phyloP scores from a whole-genome alignment of 2,888 invertebrate genomes.

The Eilema caniola region DNA sequence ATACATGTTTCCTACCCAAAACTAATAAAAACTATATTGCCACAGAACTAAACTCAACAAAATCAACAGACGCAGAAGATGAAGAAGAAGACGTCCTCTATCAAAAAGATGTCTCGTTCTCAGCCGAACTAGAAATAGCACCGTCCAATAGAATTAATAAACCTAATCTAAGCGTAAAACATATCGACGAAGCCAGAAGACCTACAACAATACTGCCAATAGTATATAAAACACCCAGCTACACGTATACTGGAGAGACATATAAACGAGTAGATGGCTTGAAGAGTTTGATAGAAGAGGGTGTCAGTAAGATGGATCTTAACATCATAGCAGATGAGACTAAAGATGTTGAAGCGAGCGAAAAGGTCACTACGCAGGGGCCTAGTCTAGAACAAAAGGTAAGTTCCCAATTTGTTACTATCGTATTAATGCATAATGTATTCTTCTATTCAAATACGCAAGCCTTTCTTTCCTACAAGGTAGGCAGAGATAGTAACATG shows the following conservation, averaged over 20 bases:
- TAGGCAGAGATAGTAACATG: neutral
- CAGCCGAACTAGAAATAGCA: conserved; percentile 89
- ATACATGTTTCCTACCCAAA: neutral
- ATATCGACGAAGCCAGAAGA: conserved; percentile 67
- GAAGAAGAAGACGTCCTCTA: conserved; percentile 90
- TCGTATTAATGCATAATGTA: neutral
- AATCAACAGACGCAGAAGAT: conserved; percentile 85
- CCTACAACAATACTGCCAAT: conserved; percentile 62
- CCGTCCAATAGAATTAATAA: conserved; percentile 83
- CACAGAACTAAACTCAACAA: conserved; percentile 92
- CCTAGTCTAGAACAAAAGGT: conserved; percentile 90
- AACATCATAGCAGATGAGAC: conserved; percentile 77
- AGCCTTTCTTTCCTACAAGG: neutral
- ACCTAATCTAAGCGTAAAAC: conserved; percentile 71
- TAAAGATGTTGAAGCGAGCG: conserved; percentile 56
- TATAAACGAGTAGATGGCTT: conserved; percentile 78
- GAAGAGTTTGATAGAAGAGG: conserved; percentile 79
- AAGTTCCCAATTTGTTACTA: conserved; percentile 35
- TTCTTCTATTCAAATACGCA: neutral
- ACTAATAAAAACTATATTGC: conserved; percentile 32
- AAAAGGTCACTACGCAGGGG: conserved; percentile 85
- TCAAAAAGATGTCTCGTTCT: conserved; percentile 93
- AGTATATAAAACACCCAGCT: conserved; percentile 58
- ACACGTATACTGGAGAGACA: conserved; percentile 76
- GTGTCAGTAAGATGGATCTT: conserved; percentile 77